Evolutionary conservation across 2,888 invertebrate species (phyloP), one percentile per base, ranked within the genome.

Genomic region (Chymomyza procnemis): DNA sequence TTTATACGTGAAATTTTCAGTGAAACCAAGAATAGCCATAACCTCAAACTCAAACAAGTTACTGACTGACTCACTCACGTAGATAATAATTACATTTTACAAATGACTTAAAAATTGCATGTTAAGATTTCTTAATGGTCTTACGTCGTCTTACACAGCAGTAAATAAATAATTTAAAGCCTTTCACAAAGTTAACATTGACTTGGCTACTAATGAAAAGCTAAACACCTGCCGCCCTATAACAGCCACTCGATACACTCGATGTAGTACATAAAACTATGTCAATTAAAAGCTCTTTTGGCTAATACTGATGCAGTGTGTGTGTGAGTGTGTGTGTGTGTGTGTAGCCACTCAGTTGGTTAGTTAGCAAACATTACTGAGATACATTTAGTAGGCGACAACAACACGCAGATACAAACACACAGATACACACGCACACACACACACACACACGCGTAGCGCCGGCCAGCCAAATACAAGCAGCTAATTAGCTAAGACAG

Each of bases 401-500:
- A 26, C 26, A n/a, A n/a, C n/a, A n/a, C n/a, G n/a, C 6, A 6
- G 30, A 30, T 4, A 41, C 34, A 41, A 1, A 41, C 6, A 12
- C 34, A 12, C 12, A 12, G 34, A 34, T 8, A 34, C 12, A 1
- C 4, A 41, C 2, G 12, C 1, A 41, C 2, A 41, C 1, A 41
- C 34, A 34, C 34, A 30, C 30, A 30, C 30, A n/a, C n/a, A n/a
- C n/a, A n/a, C n/a, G n/a, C n/a, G n/a, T 30, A 30, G 30, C 30
- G 12, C 34, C 34, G 34, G 34, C 12, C 9, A 12, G 1, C 9
- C 34, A 41, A 41, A 41, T 41, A 41, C 34, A 41, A 41, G 12
- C 9, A 41, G 34, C 34, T 41, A 41, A 41, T 41, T 41, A 68
- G 34, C 65, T 12, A 48, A 74, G 54, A 69, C 62, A 55, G 64